A percentile compares a stretch with the other conserved stretches of the same genome.
phyloP scores from a whole-genome alignment of 2,113 vertebrate genomes.

The Gasterosteus aculeatus region DNA sequence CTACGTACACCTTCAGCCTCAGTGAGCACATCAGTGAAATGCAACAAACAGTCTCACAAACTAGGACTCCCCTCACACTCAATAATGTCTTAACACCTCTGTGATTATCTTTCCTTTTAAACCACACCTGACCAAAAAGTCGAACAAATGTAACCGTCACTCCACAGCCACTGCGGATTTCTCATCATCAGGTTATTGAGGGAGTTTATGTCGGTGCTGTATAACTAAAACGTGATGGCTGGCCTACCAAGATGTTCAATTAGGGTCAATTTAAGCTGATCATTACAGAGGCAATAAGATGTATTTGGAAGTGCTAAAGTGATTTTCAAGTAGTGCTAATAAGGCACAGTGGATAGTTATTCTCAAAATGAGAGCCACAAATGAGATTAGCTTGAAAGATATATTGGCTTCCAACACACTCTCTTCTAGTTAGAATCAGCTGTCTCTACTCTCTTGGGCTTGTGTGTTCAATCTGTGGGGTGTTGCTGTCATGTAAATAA shows the following conservation, averaged over 20 bases:
- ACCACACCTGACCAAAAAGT: not conserved
- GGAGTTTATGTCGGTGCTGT: not conserved
- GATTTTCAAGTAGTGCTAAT: not conserved
- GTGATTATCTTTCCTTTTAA: not conserved
- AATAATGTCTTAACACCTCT: slow-evolving; percentile 18
- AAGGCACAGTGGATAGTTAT: not conserved
- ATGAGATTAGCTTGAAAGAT: not conserved
- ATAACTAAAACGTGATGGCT: not conserved
- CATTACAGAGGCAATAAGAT: not conserved
- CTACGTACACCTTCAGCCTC: slow-evolving; percentile 24
- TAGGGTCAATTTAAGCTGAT: not conserved
- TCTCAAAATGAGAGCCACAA: not conserved
- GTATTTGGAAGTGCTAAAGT: not conserved
- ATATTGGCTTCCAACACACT: not conserved
- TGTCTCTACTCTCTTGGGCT: not conserved
- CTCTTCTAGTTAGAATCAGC: not conserved
- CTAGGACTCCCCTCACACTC: slow-evolving; percentile 22
- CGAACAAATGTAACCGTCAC: not conserved
- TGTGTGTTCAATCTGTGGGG: not conserved
- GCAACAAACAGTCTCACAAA: slow-evolving; percentile 14
- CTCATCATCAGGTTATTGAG: not conserved
- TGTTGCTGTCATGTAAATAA: not conserved
- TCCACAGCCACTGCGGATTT: not conserved
- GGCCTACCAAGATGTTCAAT: not conserved
- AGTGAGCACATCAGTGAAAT: slow-evolving; percentile 35